Evolutionary conservation across 2,113 vertebrate genomes (phyloP).

Genomic region (Forbesichthys agassizii): DNA sequence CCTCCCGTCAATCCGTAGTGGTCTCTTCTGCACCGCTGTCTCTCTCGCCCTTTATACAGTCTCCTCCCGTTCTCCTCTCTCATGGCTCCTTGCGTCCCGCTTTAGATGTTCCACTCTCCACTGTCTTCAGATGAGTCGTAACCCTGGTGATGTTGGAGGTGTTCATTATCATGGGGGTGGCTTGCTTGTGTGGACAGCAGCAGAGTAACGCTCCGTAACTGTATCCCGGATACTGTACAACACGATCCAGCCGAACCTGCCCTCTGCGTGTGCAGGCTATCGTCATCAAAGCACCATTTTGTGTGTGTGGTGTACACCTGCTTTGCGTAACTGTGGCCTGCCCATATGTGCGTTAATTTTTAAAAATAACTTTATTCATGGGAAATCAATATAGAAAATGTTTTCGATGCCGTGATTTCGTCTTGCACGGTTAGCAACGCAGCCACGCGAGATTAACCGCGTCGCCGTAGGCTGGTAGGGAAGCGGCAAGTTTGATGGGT

Average conservation of each 20-base stretch:
- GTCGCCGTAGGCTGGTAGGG: constrained; percentile 26
- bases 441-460: neutral
- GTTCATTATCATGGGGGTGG: constrained; percentile 44
- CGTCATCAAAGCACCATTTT: too few relatives aligned
- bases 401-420: too few relatives aligned
- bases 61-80: neutral
- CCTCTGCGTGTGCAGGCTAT: too few relatives aligned
- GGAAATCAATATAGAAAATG: too few relatives aligned
- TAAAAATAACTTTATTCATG: too few relatives aligned
- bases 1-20: neutral
- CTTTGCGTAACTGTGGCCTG: too few relatives aligned
- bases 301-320: too few relatives aligned
- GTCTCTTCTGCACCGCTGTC: constrained; percentile 11
- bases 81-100: neutral
- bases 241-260: neutral
- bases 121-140: neutral
- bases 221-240: constrained; percentile 18
- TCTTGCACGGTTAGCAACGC: too few relatives aligned
- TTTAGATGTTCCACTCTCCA: neutral
- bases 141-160: constrained; percentile 48
- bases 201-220: constrained; percentile 14
- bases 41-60: neutral
- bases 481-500: constrained; percentile 32
- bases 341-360: too few relatives aligned
- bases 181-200: constrained; percentile 24